Base-by-base conservation (phyloP, 2,888 invertebrate species). In the Tenthredo livida region DNA sequence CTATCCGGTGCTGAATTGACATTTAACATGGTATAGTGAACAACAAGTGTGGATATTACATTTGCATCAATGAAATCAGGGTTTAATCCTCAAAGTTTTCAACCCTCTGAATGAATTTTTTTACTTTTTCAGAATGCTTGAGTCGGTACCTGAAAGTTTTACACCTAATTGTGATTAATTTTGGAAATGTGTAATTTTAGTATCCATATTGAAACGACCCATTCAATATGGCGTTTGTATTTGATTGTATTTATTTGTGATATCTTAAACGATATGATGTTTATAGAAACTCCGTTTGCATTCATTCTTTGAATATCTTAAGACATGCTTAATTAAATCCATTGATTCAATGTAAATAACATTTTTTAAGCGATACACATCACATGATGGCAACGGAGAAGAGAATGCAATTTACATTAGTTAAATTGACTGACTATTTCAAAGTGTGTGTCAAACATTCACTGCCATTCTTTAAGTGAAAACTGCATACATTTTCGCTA, bases 111-210 rank as follows among this genome's bases (percentile, higher is more conserved):
- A 58, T 58, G 58, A 58, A n/a, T 58, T 21, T 58, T 21, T n/a
- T n/a, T 58, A 58, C n/a, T 58, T 9, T 58, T 21, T 21, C 21
- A 10, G 21, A 58, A 58, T 58, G 17, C 21, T 58, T n/a, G 21
- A 58, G 58, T 21, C 58, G 6, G 21, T 58, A 58, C n/a, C 58
- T 58, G 21, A n/a, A 21, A 58, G 58, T 58, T 58, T 58, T 58
- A 58, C 21, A 58, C 58, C 1, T 65, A 33, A 67, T 67, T 67
- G 12, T 65, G 67, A 67, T 33, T 67, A 33, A 67, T 67, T 67
- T 4, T 67, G 3, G 29, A 67, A 67, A 17, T 67, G 33, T 67
- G 4, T 33, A 67, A 67, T 67, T 67, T 33, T 17, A 4, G 0
- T 15, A 33, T 29, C 3, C 10, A 21, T 61, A 25, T 7, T 61